Evolutionary conservation across 2,888 invertebrate species (phyloP).

Genomic region (Pegoplata infirma): DNA sequence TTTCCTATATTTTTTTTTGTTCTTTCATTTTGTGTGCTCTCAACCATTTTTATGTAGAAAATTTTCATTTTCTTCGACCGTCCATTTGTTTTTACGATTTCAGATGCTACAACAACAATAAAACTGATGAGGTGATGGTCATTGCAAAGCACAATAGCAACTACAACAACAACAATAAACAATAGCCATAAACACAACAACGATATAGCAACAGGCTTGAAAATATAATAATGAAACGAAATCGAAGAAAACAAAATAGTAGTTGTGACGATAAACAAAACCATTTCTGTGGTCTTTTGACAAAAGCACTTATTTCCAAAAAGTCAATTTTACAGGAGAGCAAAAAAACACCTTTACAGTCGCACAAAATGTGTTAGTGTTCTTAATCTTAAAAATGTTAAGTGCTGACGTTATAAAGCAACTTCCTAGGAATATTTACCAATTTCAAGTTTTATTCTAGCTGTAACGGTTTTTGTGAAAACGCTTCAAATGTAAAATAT

Average conservation of each 20-base stretch:
- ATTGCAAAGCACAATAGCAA: slow-evolving; percentile 49
- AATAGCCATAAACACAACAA: not conserved
- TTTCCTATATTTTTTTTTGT: slow-evolving; percentile 1
- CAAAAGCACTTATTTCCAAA: too few relatives aligned
- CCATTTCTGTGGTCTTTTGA: too few relatives aligned
- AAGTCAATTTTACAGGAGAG: too few relatives aligned
- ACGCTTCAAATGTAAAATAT: too few relatives aligned
- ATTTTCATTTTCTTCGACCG: slow-evolving; percentile 20
- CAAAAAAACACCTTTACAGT: too few relatives aligned
- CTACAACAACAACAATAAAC: slow-evolving; percentile 5
- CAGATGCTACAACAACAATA: slow-evolving; percentile 20
- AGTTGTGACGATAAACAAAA: slow-evolving; percentile 26
- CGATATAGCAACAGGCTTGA: slow-evolving; percentile 9
- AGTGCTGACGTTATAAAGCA: too few relatives aligned
- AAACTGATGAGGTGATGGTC: slow-evolving; percentile 58
- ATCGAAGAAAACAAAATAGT: slow-evolving; percentile 13
- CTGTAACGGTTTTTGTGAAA: too few relatives aligned
- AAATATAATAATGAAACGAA: slow-evolving; percentile 7
- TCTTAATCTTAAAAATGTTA: too few relatives aligned
- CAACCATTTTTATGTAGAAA: not conserved
- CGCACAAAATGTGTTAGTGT: too few relatives aligned
- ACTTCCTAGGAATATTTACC: too few relatives aligned
- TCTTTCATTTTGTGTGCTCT: not conserved
- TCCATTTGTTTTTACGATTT: slow-evolving; percentile 1
- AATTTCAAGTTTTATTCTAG: too few relatives aligned